Percentiles rank a stretch among this genome's conserved stretches.
Evolutionary conservation across 2,797 vertebrate species (phyloP).

Genomic region (Parauchenoglanis ngamensis): DNA sequence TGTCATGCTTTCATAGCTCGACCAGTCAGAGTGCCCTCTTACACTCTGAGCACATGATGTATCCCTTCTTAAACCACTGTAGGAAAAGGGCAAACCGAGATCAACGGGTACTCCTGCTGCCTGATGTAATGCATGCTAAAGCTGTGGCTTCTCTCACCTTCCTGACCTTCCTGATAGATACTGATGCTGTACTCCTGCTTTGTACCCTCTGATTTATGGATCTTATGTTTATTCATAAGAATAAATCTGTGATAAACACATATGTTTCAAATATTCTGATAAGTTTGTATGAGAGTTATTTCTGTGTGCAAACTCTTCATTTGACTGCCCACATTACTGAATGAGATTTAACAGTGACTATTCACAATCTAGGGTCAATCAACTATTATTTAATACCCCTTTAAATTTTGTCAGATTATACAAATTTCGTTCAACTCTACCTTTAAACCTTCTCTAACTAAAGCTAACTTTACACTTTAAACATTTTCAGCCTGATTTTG

Average conservation of each 20-base stretch:
- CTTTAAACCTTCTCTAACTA: background rate
- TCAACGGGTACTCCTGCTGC: background rate
- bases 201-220: background rate
- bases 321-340: background rate
- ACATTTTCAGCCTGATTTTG: background rate
- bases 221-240: background rate
- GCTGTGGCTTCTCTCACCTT: background rate
- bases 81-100: background rate
- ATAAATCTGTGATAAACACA: background rate
- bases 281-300: background rate
- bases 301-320: background rate
- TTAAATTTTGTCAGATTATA: background rate
- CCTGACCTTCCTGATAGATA: background rate
- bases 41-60: background rate
- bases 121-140: background rate
- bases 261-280: background rate
- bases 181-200: background rate
- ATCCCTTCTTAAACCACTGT: background rate
- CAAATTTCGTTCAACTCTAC: background rate
- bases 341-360: slow-evolving; percentile 34
- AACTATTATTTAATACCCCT: background rate
- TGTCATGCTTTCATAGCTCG: background rate
- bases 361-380: background rate
- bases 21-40: background rate
- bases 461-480: background rate